Evolutionary conservation across 2,797 vertebrate species (phyloP), one percentile per base, ranked within the genome.

Genomic region (Cheirogaleus major): DNA sequence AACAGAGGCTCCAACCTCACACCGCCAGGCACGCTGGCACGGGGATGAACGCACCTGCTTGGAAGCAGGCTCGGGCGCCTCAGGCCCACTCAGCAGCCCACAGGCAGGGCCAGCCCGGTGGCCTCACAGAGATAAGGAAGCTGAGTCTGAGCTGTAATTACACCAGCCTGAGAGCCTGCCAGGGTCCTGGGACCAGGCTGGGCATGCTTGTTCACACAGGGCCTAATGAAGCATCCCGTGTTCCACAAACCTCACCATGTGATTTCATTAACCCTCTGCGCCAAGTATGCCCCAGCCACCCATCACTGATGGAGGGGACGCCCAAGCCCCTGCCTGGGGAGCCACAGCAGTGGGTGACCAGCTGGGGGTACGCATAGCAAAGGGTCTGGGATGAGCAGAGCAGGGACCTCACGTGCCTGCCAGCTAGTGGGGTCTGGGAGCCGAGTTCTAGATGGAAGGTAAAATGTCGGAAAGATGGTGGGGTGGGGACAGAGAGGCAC

Each of bases 161-260:
- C 97, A 97, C 83, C 97, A 92, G 97, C 96, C 96, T 97, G 70
- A 80, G 72, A 97, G 97, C 97, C 96, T 65, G 83, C 91, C 76
- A 32, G 97, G 96, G 95, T 38, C 38, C 96, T 88, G 79, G 8
- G 96, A 98, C 97, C 97, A 92, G 98, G 98, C 95, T 96, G 89
- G 95, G 96, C 72, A 7, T n/a, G 95, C 97, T 98, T 92, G 85
- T 95, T 98, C 97, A 95, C 93, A 81, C 97, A 95, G 95, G 96
- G 97, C 97, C 98, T 98, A 98, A 98, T 97, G 98, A 98, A 96
- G 98, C 98, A 15, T 98, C 96, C 92, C 87, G 13, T 98, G 98
- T 98, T 98, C 97, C 98, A 98, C 98, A 98, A 97, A 98, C 96
- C 97, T 97, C 78, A 84, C 92, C 89, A 35, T 93, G 95, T 95